Conservation (phyloP, 2,888 invertebrate species). For the Vannuccia rotundouncinata region DNA sequence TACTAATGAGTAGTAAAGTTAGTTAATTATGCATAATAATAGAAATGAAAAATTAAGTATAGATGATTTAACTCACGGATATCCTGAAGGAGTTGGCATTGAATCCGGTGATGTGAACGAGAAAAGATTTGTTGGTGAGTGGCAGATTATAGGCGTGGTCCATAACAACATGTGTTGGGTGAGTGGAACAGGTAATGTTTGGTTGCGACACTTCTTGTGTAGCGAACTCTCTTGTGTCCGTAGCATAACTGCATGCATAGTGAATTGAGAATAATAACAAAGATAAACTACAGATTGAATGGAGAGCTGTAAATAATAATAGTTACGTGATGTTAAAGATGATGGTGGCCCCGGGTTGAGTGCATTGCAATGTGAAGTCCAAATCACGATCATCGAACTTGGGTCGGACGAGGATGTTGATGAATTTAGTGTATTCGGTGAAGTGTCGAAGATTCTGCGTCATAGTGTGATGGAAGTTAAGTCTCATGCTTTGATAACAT, state of each 20-base stretch:
- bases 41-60: no score
- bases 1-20: no score
- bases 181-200: no score
- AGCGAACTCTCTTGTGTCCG: no score
- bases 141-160: no score
- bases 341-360: slow-evolving; percentile 23
- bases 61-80: no score
- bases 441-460: background rate
- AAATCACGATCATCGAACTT: slow-evolving; percentile 35
- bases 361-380: slow-evolving; percentile 36
- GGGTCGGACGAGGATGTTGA: slow-evolving; percentile 59
- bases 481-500: background rate
- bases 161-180: no score
- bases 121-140: no score
- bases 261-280: background rate
- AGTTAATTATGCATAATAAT: no score
- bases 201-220: no score
- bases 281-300: background rate
- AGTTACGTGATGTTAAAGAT: background rate
- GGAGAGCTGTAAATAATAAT: background rate
- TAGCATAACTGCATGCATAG: background rate
- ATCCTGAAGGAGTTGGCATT: no score
- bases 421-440: slow-evolving; percentile 59
- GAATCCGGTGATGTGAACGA: no score
- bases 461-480: background rate